Percentiles rank a stretch among this genome's conserved stretches.
Conservation (phyloP, 2,113 vertebrate genomes). For the Crotophaga sulcirostris region DNA sequence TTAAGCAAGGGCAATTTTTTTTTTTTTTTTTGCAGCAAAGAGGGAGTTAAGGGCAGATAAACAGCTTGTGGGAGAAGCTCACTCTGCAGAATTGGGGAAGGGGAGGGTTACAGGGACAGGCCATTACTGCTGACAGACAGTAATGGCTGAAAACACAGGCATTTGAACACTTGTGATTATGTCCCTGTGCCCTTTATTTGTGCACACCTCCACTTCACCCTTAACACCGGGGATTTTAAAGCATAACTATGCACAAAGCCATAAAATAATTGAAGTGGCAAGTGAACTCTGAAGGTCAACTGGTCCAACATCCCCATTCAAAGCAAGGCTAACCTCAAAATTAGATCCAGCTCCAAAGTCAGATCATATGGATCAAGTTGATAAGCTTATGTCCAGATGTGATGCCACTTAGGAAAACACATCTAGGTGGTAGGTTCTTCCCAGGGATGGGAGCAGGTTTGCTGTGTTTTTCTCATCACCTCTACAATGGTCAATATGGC, state of each 20-base stretch:
- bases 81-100: not conserved
- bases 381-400: rapidly evolving
- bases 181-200: not conserved
- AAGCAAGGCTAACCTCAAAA: not conserved
- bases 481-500: not conserved
- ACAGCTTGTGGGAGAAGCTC: not conserved
- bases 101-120: not conserved
- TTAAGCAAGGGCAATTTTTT: not conserved
- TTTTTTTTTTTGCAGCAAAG: not conserved
- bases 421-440: not conserved
- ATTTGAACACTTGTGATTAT: not conserved
- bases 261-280: not conserved
- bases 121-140: not conserved
- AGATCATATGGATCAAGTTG: rapidly evolving
- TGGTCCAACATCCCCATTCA: not conserved
- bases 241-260: not conserved
- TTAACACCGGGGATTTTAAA: not conserved
- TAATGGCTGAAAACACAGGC: not conserved
- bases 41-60: not conserved
- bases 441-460: not conserved
- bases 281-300: not conserved
- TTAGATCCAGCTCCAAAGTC: not conserved
- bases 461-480: not conserved
- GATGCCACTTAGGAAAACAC: not conserved
- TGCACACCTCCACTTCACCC: not conserved